phyloP scores from a whole-genome alignment of 1,140 invertebrate genomes.

The Leucophenga varia region DNA sequence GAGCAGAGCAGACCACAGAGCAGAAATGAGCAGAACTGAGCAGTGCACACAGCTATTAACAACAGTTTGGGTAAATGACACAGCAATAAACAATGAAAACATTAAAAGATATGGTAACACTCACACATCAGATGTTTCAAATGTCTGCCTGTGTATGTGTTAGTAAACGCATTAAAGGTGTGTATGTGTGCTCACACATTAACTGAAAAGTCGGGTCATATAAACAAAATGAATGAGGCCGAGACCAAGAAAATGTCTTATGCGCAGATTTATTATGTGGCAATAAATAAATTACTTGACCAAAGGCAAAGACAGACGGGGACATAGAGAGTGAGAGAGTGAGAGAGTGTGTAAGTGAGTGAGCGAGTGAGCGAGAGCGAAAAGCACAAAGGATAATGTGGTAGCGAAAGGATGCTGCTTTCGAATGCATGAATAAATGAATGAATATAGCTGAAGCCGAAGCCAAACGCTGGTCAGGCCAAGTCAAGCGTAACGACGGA shows the following conservation, averaged over 20 bases:
- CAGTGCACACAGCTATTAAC: constrained; percentile 45
- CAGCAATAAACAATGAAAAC: constrained; percentile 45
- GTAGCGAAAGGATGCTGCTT: too few relatives aligned
- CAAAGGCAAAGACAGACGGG: constrained; percentile 12
- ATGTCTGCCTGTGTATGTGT: too few relatives aligned
- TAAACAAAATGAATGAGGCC: neutral
- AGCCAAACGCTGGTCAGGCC: constrained; percentile 14
- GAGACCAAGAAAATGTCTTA: constrained; percentile 32
- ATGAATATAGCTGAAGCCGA: constrained; percentile 3
- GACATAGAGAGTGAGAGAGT: neutral
- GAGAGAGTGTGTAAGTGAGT: too few relatives aligned
- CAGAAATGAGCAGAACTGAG: too few relatives aligned
- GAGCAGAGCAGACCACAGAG: too few relatives aligned
- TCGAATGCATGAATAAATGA: too few relatives aligned
- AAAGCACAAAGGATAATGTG: too few relatives aligned
- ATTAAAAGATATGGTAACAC: constrained; percentile 31
- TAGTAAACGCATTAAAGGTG: too few relatives aligned
- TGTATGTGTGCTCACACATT: too few relatives aligned
- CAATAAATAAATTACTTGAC: constrained; percentile 50
- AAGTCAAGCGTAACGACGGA: constrained; percentile 21
- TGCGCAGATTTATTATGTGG: constrained; percentile 52
- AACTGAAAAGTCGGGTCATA: too few relatives aligned
- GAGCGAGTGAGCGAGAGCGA: too few relatives aligned
- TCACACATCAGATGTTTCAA: too few relatives aligned
- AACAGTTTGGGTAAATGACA: constrained; percentile 49